Evolutionary conservation across 2,113 vertebrate species (phyloP).

Genomic region (Tetrax tetrax): DNA sequence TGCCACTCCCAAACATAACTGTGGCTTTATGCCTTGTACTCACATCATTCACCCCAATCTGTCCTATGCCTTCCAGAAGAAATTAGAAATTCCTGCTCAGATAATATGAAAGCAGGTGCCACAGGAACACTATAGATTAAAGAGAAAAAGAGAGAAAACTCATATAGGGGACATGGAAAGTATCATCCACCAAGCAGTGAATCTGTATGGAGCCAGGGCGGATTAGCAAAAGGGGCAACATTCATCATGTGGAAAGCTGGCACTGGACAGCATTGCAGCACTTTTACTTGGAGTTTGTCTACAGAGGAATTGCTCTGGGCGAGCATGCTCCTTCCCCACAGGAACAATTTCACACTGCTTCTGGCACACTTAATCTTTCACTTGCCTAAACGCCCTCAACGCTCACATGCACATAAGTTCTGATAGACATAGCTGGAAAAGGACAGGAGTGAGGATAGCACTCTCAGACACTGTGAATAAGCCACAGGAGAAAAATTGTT

Average conservation of each 20-base stretch:
- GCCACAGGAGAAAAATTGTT: background rate
- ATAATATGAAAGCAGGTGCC: background rate
- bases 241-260: background rate
- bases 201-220: background rate
- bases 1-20: background rate
- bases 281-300: background rate
- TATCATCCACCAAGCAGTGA: background rate
- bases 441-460: background rate
- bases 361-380: background rate
- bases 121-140: background rate
- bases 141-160: background rate
- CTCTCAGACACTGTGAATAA: background rate
- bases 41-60: background rate
- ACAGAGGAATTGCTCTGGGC: fast-evolving
- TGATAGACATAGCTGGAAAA: background rate
- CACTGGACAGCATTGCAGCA: background rate
- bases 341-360: fast-evolving
- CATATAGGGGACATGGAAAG: background rate
- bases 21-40: background rate
- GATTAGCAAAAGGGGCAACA: background rate
- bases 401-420: fast-evolving
- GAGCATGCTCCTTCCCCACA: background rate
- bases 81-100: background rate
- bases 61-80: background rate
- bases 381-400: background rate